Evolutionary conservation across 2,888 invertebrate genomes (phyloP).

Genomic region (Andrena dorsata): DNA sequence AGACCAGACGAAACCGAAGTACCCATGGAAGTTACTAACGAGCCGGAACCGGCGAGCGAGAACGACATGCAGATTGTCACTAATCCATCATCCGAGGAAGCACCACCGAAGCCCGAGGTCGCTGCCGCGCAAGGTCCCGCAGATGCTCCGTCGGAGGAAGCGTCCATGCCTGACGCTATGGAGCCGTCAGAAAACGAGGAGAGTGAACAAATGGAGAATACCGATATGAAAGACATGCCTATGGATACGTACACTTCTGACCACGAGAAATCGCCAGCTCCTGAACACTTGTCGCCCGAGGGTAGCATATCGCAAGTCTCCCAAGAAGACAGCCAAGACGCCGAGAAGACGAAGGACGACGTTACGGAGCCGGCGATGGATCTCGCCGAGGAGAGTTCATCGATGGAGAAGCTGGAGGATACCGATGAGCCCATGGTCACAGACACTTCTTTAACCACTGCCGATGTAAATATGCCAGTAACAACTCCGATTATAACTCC

Average conservation of each 20-base stretch:
- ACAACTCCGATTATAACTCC: slow-evolving; percentile 72
- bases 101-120: slow-evolving; percentile 38
- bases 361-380: slow-evolving; percentile 52
- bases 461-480: slow-evolving; percentile 60
- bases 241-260: slow-evolving; percentile 52
- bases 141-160: slow-evolving; percentile 51
- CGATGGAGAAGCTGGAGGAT: slow-evolving; percentile 59
- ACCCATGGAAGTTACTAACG: slow-evolving; percentile 46
- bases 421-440: slow-evolving; percentile 71
- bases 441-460: slow-evolving; percentile 50
- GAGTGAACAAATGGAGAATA: slow-evolving; percentile 46
- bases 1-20: slow-evolving; percentile 40
- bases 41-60: slow-evolving; percentile 53
- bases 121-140: slow-evolving; percentile 37
- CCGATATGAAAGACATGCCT: slow-evolving; percentile 39
- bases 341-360: slow-evolving; percentile 56
- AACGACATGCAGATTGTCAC: slow-evolving; percentile 37
- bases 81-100: slow-evolving; percentile 39
- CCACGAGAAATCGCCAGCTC: slow-evolving; percentile 51
- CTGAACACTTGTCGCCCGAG: slow-evolving; percentile 58
- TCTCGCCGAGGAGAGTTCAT: slow-evolving; percentile 56
- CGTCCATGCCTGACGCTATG: slow-evolving; percentile 36
- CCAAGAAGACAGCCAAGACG: slow-evolving; percentile 65
- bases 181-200: slow-evolving; percentile 52
- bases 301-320: slow-evolving; percentile 58